These are phyloP conservation scores for Pachypanchax playfairii DNA, from an alignment of 2,113 vertebrate genomes.

Conservation along the genomic window DNA sequence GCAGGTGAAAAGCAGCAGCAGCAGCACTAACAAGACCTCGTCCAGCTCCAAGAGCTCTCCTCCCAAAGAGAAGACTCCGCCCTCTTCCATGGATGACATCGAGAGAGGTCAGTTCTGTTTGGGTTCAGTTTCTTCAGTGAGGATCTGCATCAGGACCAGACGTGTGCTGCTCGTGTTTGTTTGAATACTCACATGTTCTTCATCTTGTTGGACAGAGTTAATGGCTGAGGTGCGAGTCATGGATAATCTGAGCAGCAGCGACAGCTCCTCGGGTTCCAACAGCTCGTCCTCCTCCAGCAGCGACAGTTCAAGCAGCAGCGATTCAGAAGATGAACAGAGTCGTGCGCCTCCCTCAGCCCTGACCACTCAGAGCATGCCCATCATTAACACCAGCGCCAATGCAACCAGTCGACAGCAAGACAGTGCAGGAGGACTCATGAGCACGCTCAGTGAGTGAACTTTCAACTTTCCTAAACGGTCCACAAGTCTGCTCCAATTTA, in stretches of 20 bases:
- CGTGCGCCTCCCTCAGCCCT: conserved; percentile 34
- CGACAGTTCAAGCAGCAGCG: conserved; percentile 87
- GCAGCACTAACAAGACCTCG: conserved; percentile 80
- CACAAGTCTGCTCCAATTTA: no score
- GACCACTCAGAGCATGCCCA: conserved; percentile 78
- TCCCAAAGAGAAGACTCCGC: conserved; percentile 83
- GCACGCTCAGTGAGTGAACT: conserved; percentile 91
- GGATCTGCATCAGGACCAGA: neutral
- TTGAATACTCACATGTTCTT: neutral
- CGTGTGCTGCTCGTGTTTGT: neutral
- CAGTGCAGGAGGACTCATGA: conserved; percentile 83
- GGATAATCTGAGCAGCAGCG: conserved; percentile 93
- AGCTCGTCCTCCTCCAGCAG: conserved; percentile 92
- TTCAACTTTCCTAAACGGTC: no score
- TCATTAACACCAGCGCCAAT: conserved; percentile 63
- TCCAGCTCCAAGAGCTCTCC: conserved; percentile 82
- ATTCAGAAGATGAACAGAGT: conserved; percentile 83
- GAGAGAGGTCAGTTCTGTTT: conserved; percentile 84
- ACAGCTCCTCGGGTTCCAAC: conserved; percentile 92
- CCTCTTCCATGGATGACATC: conserved; percentile 94
- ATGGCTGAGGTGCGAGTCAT: conserved; percentile 94
- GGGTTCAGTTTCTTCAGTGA: no score
- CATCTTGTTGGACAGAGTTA: conserved; percentile 79
- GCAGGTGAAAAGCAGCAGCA: conserved; percentile 79
- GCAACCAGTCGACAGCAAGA: conserved; percentile 78